Evolutionary conservation across 2,888 invertebrate genomes (phyloP), one percentile per base, ranked within the genome.

Genomic region (Cryptus armator): DNA sequence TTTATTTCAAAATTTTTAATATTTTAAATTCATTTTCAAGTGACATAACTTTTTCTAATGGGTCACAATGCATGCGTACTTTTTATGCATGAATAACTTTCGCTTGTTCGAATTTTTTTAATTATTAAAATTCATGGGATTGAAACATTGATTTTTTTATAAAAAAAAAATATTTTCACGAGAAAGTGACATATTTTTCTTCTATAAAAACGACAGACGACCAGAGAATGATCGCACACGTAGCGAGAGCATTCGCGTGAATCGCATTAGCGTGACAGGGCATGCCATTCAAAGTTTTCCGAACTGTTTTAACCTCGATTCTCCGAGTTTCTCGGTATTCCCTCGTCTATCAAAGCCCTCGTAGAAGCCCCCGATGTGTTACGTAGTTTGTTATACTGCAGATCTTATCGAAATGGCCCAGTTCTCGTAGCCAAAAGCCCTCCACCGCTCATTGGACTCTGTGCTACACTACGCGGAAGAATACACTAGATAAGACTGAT

Each of bases 211-310:
- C 12, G 24, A 24, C 37, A 53, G 32, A 46, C 59, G 19, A 43
- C 37, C 43, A 12, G 44, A 16, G 43, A 32, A 56, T 19, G 12
- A 29, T 24, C 19, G n/a, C 43, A 75, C 67, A 43, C 32, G 29
- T 59, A n/a, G 59, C 14, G 59, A 1, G 10, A 59, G 37, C 37
- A 7, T 32, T 59, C 14, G 59, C 14, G 59, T 59, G 24, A 59
- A 32, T 59, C 32, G 32, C 32, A 67, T 67, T 84, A 67, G 81
- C 84, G 74, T 81, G 84, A 77, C 79, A 51, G 44, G 53, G n/a
- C 62, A 51, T 51, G 64, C 67, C 68, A 74, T 84, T 84, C 44
- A 81, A 78, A 74, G 32, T 59, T 84, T 81, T 72, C 67, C 81
- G 76, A 81, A 67, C 67, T 16, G 59, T 48, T 75, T 24, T 48